Percentiles rank a stretch among this genome's conserved stretches.
Evolutionary conservation across 53 echinoderm and acorn worm species (phyloP).

Genomic region (Temnopleurus reevesii): DNA sequence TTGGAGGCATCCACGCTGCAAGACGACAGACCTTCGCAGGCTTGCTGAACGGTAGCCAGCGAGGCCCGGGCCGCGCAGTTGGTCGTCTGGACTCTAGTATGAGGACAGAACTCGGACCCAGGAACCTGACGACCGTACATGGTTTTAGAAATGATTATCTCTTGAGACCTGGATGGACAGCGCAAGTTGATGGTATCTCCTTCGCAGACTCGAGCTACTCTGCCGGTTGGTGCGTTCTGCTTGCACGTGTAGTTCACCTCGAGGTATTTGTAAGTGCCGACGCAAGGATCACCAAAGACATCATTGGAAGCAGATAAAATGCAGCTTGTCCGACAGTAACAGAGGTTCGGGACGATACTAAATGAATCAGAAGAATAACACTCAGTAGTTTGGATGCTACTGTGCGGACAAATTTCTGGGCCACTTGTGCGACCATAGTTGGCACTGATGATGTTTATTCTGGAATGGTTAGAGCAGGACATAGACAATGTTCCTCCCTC

Average conservation of each 20-base stretch:
- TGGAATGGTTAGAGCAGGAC: not conserved
- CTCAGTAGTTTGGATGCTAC: not conserved
- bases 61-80: not conserved
- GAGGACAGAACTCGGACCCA: constrained; percentile 15
- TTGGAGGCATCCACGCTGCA: constrained; percentile 29
- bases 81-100: not conserved
- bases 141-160: not conserved
- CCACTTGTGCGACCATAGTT: constrained; percentile 35
- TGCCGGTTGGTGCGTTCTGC: not conserved
- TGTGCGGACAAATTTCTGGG: not conserved
- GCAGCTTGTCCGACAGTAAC: not conserved
- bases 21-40: not conserved
- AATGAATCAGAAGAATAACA: not conserved
- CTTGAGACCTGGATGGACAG: not conserved
- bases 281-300: constrained; percentile 32
- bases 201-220: not conserved
- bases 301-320: not conserved
- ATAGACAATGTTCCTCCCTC: not conserved
- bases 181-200: not conserved
- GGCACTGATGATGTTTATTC: not conserved
- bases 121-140: constrained; percentile 42
- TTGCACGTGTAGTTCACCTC: not conserved
- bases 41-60: not conserved
- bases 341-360: not conserved
- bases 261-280: constrained; percentile 26